Conservation (phyloP, 2,113 vertebrate species). For the Tylochromis polylepis region DNA sequence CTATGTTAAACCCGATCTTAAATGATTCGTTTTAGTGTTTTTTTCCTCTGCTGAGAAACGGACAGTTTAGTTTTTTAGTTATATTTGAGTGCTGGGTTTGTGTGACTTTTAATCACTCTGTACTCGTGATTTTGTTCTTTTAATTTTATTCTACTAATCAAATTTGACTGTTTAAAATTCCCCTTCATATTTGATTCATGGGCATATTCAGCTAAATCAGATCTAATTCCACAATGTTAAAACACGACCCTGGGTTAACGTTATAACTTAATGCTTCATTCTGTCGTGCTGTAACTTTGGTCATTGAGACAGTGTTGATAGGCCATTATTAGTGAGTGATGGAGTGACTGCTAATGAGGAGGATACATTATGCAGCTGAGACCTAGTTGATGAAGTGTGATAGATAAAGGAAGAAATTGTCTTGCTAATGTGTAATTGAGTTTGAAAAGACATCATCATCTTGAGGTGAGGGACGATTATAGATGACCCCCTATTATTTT, state of each 20-base stretch:
- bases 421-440: conserved; percentile 69
- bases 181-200: conserved; percentile 26
- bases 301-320: conserved; percentile 68
- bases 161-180: background rate
- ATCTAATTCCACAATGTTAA: conserved; percentile 47
- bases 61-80: background rate
- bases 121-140: background rate
- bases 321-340: conserved; percentile 73
- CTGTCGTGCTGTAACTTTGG: conserved; percentile 59
- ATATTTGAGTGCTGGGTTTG: background rate
- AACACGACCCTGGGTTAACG: conserved; percentile 52
- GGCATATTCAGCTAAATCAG: conserved; percentile 27
- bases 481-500: conserved; percentile 59
- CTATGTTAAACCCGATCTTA: conserved; percentile 7
- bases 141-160: background rate
- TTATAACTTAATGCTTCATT: conserved; percentile 73
- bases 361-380: conserved; percentile 48
- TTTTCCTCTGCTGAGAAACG: background rate
- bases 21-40: background rate
- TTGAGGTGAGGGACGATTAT: conserved; percentile 50
- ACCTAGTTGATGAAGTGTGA: conserved; percentile 68
- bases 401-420: conserved; percentile 68
- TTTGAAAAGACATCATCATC: conserved; percentile 69
- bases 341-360: conserved; percentile 69
- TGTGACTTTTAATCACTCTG: background rate